Evolutionary conservation across 2,113 vertebrate genomes (phyloP).

Genomic region (Indicator maculatus): DNA sequence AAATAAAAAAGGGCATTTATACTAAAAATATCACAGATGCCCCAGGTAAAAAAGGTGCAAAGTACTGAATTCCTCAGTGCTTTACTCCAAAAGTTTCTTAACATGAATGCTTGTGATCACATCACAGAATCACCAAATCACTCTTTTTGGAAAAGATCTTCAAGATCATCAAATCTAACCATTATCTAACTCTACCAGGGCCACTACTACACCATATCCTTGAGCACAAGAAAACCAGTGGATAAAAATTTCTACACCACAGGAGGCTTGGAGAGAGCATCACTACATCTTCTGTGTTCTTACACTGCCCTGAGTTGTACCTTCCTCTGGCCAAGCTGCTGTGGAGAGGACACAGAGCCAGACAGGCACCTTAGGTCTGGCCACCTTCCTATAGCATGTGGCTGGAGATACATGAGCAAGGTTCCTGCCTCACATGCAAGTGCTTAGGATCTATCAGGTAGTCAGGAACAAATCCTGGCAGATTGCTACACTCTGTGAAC

Average conservation of each 20-base stretch:
- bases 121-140: background rate
- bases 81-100: background rate
- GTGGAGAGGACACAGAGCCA: background rate
- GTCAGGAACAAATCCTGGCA: background rate
- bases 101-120: background rate
- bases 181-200: too few relatives aligned
- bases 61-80: background rate
- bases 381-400: background rate
- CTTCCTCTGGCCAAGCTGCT: background rate
- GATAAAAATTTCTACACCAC: background rate
- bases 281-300: background rate
- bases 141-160: too few relatives aligned
- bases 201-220: too few relatives aligned
- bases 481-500: background rate
- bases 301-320: background rate
- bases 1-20: background rate
- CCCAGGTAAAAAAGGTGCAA: background rate
- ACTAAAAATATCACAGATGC: background rate
- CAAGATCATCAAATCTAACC: too few relatives aligned
- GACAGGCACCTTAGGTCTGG: background rate
- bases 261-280: background rate
- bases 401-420: rapidly evolving
- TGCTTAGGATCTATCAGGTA: background rate
- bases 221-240: background rate
- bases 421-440: background rate